Evolutionary conservation across 2,113 vertebrate genomes (phyloP), one percentile per base, ranked within the genome.

Genomic region (Stictonetta naevosa): DNA sequence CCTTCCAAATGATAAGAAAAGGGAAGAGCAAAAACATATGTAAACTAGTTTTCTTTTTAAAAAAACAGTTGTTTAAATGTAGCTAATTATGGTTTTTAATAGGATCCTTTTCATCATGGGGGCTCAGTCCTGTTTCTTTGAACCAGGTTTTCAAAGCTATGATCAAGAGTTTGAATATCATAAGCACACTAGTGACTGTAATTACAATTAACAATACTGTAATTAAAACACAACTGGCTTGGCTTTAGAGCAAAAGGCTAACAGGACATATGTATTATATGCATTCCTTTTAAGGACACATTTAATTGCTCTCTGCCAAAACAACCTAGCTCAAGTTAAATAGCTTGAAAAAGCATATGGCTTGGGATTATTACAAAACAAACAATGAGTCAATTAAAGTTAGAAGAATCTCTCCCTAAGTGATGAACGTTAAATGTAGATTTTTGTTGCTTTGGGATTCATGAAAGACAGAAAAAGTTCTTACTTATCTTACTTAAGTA

Each of bases 131-230:
- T 88, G 72, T 89, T 96, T 96, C 92, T 88, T 97, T 98, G 92
- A 97, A 96, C 90, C n/a, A 53, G 77, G 69, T 91, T 92, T 97
- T 98, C 97, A 98, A 97, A 97, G 96, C 83, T 94, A 83, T 38
- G 90, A 97, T 95, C 88, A 92, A 85, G 92, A 94, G 53, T 96
- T 96, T 96, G 92, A 87, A 25, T 97, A 96, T 96, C 91, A 97
- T 95, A 97, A 84, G 83, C 93, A 96, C 42, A 77, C 56, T 95
- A 86, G 74, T 86, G 96, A 94, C 76, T 92, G 85, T 67, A 96
- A 97, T 96, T 94, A 92, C 92, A 95, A 92, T 93, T 90, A 93
- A 83, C 89, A 94, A 94, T 83, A 94, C 56, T 33, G 38, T 36
- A 96, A 97, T 96, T 97, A 96, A 97, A 96, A 90, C 64, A 69